phyloP scores from a whole-genome alignment of 2,113 vertebrate genomes.

The Spheniscus mendiculus region DNA sequence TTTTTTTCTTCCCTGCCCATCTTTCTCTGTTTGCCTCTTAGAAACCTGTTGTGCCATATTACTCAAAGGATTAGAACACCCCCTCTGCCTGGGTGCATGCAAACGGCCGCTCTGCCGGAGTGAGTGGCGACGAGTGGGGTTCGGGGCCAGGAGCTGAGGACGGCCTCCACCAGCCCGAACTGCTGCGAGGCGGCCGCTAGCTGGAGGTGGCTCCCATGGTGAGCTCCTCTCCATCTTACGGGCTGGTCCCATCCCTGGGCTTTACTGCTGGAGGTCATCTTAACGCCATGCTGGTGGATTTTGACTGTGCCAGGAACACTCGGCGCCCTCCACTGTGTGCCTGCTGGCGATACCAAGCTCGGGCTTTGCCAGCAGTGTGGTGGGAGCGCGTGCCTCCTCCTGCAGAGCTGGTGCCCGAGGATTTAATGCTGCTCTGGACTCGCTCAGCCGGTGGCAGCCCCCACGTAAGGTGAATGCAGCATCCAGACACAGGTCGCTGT shows the following conservation, averaged over 20 bases:
- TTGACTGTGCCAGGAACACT: background rate
- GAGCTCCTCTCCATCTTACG: background rate
- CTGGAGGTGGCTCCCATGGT: no score
- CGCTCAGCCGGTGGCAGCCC: background rate
- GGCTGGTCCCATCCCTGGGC: background rate
- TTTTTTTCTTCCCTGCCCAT: background rate
- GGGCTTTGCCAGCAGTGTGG: background rate
- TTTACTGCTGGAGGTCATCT: background rate
- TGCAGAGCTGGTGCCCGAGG: no score
- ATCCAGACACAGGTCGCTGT: no score
- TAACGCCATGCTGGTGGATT: fast-evolving
- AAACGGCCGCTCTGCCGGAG: background rate
- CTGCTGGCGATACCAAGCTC: background rate
- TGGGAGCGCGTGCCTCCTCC: background rate
- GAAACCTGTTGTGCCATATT: background rate
- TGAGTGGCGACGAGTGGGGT: background rate
- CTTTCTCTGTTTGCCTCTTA: background rate
- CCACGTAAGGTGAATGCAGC: background rate
- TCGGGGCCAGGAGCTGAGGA: background rate
- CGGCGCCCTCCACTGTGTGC: background rate
- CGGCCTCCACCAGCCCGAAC: no score
- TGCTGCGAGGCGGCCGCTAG: fast-evolving
- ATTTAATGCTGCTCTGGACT: background rate
- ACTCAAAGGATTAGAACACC: background rate
- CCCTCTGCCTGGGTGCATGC: background rate